Evolutionary conservation across 2,888 invertebrate genomes (phyloP), one percentile per base, ranked within the genome.

Genomic region (Drosophila acutilabella): DNA sequence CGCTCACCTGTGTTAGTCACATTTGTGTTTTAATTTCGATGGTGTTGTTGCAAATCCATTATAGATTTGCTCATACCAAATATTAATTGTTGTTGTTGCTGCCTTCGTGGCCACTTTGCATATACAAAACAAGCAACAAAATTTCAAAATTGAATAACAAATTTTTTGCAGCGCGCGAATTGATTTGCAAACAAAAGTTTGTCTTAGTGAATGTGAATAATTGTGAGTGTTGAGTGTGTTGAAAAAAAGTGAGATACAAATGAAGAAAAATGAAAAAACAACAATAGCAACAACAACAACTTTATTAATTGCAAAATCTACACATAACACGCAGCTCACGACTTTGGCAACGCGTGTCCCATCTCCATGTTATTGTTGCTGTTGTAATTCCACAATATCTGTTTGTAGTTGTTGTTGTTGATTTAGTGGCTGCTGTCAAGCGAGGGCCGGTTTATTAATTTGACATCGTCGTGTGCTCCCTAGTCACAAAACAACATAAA

Each of bases 371-470:
- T 54, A 41, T 23, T 23, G 23, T 30, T 30, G 56, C 44, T 70
- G 45, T 53, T 77, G 68, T 74, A 67, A 68, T 64, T 72, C 30
- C 18, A 30, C 72, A 54, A 73, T 56, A 58, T 50, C 45, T 64
- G 6, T 38, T 44, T 51, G 51, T 48, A 57, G 57, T 64, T 54
- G 44, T 30, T 61, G 64, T 58, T 61, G 65, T 58, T 44, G 30
- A 45, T 60, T 56, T 60, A 74, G 67, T 53, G 44, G 50, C 47
- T 57, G 78, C 51, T 67, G 75, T 61, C 71, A 67, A 72, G 81
- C 61, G 72, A 77, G 79, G 79, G 79, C 86, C 81, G 81, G 83
- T 83, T 83, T 81, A 83, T 83, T 83, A 86, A 86, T 86, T 83
- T 83, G 81, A 81, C 86, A 82, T 76, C 82, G 64, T 56, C 65